phyloP scores from a whole-genome alignment of 2,113 vertebrate genomes.

The Pholis gunnellus region DNA sequence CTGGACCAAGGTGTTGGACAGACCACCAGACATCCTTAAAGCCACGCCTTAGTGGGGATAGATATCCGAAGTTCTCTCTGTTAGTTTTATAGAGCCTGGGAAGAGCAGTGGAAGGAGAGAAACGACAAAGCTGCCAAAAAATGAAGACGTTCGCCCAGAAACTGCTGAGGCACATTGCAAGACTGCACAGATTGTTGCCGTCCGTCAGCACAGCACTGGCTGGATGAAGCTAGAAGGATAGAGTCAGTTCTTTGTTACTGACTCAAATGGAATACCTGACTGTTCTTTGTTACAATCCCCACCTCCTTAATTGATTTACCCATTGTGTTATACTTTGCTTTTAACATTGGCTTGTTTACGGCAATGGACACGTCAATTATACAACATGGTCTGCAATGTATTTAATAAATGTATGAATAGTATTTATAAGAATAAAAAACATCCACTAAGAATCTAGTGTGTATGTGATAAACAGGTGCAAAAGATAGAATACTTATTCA shows the following conservation, averaged over 20 bases:
- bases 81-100: background rate
- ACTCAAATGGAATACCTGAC: background rate
- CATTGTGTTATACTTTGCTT: background rate
- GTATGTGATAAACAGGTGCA: background rate
- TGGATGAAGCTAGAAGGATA: background rate
- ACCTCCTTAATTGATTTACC: background rate
- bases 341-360: background rate
- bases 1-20: background rate
- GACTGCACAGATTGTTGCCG: background rate
- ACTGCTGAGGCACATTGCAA: background rate
- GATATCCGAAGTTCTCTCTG: background rate
- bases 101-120: background rate
- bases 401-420: background rate
- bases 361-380: background rate
- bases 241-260: background rate
- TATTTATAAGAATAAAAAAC: background rate
- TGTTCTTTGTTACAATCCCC: conserved; percentile 2
- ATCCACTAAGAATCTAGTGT: background rate
- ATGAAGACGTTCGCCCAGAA: background rate
- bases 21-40: background rate
- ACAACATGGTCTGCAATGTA: background rate
- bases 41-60: background rate
- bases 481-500: background rate
- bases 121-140: background rate
- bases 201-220: background rate